Evolutionary conservation across 1,140 invertebrate species (phyloP), one percentile per base, ranked within the genome.

Genomic region (Notospermus geniculatus): DNA sequence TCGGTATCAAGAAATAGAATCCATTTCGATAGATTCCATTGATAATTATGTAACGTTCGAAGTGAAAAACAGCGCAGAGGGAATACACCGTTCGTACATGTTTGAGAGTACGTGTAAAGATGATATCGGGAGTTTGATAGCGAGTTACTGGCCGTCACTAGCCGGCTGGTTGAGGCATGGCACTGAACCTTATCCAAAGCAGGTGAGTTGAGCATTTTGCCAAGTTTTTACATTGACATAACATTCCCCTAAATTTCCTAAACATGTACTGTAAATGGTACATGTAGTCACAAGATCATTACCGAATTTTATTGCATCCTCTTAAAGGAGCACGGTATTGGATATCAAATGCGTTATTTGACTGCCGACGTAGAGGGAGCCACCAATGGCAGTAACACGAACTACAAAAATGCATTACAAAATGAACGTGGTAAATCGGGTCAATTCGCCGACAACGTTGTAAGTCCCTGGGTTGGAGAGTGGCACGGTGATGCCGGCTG

Each of bases 51-150:
- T 97, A 28, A 96, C 93, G 0, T 87, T 97, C 60, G 87, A 86
- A 63, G 67, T 87, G 57, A 81, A 82, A 86, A 68, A 86, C 86
- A 63, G 85, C 85, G 66, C 84, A 79, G 43, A 86, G 84, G 59
- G 88, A 85, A 46, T 89, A 88, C 83, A 78, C 63, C 91, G 92
- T 70, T 95, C 92, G 81, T 95, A 94, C 78, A 93, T 96, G 17
- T 94, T 97, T 75, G 93, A 96, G 79, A 94, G 92, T 0, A 76
- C 84, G 13, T 90, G 92, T 71, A 95, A 95, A 76, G 82, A 82
- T 60, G 93, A 95, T 83, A 93, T 95, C 61, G 93, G 93, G 4
- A 91, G 91, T 73, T 81, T 97, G 25, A 93, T 96, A 68, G 91
- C 92, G 1, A 93, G 92, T 43, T 97, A 97, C 76, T 93, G 88